These are phyloP conservation scores for Cephus nigrinus DNA, from an alignment of 2,888 invertebrate genomes.

Conservation along the genomic window DNA sequence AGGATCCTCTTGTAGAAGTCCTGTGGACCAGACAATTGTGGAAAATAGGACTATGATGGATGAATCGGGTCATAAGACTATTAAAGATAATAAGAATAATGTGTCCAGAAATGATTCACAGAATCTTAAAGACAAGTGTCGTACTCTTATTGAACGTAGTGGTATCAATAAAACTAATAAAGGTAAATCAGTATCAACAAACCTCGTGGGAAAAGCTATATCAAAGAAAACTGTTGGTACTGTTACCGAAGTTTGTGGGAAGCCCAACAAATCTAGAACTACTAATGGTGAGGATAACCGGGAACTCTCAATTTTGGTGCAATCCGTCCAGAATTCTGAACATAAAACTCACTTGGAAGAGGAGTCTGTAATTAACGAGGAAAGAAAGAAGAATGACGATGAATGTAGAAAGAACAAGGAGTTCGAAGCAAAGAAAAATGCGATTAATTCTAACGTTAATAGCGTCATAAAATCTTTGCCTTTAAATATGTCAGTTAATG, in stretches of 20 bases:
- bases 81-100: conserved; percentile 54
- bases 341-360: neutral
- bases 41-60: conserved; percentile 55
- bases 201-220: conserved; percentile 39
- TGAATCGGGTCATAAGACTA: conserved; percentile 60
- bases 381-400: conserved; percentile 16
- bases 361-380: neutral
- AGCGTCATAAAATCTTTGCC: neutral
- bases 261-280: neutral
- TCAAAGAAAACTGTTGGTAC: conserved; percentile 37
- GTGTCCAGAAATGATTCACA: conserved; percentile 43
- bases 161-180: conserved; percentile 39
- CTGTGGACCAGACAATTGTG: conserved; percentile 62
- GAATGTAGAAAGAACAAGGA: conserved; percentile 38
- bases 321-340: neutral
- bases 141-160: conserved; percentile 38
- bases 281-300: neutral
- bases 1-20: conserved; percentile 49
- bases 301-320: neutral
- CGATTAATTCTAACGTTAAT: conserved; percentile 46
- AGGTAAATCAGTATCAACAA: conserved; percentile 43
- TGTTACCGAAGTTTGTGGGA: neutral
- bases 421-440: conserved; percentile 47
- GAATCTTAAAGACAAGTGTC: conserved; percentile 42
- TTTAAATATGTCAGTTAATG: conserved; percentile 5